Conservation (phyloP, 64 coral and sea anemone species). For the Orbicella faveolata region DNA sequence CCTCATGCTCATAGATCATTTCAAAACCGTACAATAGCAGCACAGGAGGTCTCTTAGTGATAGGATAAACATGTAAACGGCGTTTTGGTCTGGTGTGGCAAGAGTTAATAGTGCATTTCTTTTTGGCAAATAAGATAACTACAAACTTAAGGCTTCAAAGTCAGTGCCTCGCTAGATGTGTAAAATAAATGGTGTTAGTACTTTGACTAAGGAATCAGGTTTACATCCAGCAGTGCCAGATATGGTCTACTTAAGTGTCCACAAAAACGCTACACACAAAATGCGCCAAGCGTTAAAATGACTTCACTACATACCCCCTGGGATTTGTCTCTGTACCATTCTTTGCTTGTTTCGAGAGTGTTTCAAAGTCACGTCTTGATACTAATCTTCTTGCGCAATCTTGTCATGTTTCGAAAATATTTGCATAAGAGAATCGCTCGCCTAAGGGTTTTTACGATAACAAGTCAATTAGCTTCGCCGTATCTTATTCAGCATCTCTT, state of each 20-base stretch:
- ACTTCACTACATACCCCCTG: background rate
- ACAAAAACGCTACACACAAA: too few relatives aligned
- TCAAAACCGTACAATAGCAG: background rate
- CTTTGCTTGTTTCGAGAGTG: background rate
- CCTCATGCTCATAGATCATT: background rate
- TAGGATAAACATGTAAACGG: conserved; percentile 7
- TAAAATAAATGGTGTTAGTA: too few relatives aligned
- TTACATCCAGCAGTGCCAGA: too few relatives aligned
- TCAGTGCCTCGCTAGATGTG: too few relatives aligned
- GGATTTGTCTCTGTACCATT: background rate
- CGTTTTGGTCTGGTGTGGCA: background rate
- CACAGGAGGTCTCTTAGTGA: background rate
- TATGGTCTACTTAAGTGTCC: too few relatives aligned
- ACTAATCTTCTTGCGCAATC: background rate
- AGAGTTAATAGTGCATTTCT: background rate
- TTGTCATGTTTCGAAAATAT: conserved; percentile 6
- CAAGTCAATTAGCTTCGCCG: background rate
- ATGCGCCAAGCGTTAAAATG: too few relatives aligned
- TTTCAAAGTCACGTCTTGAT: background rate
- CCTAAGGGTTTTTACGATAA: background rate
- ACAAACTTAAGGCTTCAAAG: too few relatives aligned
- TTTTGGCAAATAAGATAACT: background rate
- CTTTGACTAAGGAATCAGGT: too few relatives aligned
- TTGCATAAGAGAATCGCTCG: background rate
- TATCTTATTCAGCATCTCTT: background rate